Evolutionary conservation across 1,140 invertebrate species (phyloP).

Genomic region (Branchinecta lindahli): DNA sequence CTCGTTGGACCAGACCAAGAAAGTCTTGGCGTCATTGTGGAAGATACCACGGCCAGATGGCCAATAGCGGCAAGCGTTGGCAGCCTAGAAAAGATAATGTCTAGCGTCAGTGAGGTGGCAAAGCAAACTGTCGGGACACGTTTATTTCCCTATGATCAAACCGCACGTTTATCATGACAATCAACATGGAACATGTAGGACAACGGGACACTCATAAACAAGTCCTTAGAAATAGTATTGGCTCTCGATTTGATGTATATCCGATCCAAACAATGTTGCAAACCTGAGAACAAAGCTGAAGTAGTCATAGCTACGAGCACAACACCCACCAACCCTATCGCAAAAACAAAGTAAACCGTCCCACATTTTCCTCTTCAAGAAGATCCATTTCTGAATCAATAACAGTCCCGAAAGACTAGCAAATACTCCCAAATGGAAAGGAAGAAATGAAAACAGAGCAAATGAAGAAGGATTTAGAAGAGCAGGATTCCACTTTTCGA

Average conservation of each 20-base stretch:
- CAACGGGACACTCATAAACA: too few relatives aligned
- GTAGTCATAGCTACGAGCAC: too few relatives aligned
- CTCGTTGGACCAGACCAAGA: slow-evolving; percentile 95
- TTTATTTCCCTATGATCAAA: neutral
- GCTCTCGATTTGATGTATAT: too few relatives aligned
- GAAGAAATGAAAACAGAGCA: slow-evolving; percentile 6
- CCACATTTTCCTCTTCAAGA: neutral
- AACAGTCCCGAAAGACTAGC: slow-evolving; percentile 14
- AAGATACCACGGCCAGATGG: slow-evolving; percentile 88
- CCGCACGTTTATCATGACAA: too few relatives aligned
- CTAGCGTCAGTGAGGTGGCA: slow-evolving; percentile 23
- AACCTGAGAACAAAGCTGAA: too few relatives aligned
- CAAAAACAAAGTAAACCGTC: too few relatives aligned
- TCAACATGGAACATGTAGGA: too few relatives aligned
- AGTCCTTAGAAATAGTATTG: too few relatives aligned
- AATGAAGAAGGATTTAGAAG: neutral
- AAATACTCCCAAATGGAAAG: neutral
- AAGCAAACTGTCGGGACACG: slow-evolving; percentile 22
- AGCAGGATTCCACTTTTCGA: too few relatives aligned
- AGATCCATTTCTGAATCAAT: neutral
- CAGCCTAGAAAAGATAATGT: slow-evolving; percentile 47
- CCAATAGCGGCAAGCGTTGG: slow-evolving; percentile 89
- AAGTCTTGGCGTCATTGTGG: slow-evolving; percentile 91
- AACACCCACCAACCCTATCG: too few relatives aligned
- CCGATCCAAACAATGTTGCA: too few relatives aligned